Conservation (phyloP, 2,113 vertebrate genomes). For the Leptobrachium ailaonicum region DNA sequence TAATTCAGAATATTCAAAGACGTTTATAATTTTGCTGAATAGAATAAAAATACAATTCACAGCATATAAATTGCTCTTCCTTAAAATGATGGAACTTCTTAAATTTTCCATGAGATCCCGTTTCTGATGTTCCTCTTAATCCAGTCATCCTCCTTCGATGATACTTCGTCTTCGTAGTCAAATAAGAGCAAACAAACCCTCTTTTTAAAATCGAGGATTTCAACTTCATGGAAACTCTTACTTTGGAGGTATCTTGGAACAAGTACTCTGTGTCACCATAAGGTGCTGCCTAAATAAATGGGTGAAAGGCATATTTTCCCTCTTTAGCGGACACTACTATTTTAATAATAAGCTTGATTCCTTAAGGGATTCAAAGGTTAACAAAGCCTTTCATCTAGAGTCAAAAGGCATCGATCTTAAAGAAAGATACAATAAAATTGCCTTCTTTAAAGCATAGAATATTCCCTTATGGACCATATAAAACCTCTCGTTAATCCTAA, state of each 20-base stretch:
- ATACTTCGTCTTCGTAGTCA: too few species aligned
- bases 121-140: too few species aligned
- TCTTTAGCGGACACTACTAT: background rate
- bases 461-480: slow-evolving; percentile 1
- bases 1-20: too few species aligned
- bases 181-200: too few species aligned
- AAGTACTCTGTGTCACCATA: background rate
- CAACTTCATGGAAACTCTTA: too few species aligned
- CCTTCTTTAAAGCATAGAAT: slow-evolving; percentile 1
- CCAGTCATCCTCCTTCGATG: too few species aligned
- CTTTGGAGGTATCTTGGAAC: background rate
- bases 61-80: too few species aligned
- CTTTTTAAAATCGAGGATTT: too few species aligned
- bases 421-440: background rate
- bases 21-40: too few species aligned
- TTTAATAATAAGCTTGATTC: background rate
- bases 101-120: too few species aligned
- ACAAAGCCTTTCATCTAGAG: slow-evolving; percentile 9
- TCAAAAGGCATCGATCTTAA: background rate
- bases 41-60: too few species aligned
- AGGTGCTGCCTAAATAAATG: background rate
- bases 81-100: too few species aligned
- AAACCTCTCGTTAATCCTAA: background rate
- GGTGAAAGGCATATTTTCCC: slow-evolving; percentile 1
- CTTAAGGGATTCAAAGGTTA: slow-evolving; percentile 22